Conservation (phyloP, 2,888 invertebrate species). For the Peribatodes rhomboidaria region DNA sequence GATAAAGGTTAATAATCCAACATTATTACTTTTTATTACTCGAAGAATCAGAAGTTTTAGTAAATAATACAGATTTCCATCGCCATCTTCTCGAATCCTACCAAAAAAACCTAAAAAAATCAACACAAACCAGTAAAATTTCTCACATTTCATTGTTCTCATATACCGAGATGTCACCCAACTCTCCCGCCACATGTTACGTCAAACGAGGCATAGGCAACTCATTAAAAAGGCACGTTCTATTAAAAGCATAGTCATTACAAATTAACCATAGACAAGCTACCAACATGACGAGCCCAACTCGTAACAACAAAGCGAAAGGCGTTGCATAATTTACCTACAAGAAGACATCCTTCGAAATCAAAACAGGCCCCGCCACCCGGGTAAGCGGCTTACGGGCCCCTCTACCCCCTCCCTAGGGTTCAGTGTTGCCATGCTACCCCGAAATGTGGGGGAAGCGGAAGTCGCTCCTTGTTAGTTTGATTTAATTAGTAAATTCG, state of each 20-base stretch:
- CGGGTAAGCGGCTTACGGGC: constrained; percentile 77
- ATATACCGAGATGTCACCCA: no score
- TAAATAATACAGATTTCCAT: no score
- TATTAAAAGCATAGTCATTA: constrained; percentile 43
- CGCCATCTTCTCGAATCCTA: no score
- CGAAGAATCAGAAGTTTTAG: no score
- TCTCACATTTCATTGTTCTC: no score
- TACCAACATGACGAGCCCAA: constrained; percentile 56
- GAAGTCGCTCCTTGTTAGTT: constrained; percentile 79
- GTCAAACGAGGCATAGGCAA: neutral
- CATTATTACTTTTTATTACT: no score
- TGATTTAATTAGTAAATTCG: constrained; percentile 81
- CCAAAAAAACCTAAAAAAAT: no score
- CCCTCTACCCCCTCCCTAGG: constrained; percentile 53
- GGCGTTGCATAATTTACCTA: constrained; percentile 84
- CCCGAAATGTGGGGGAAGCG: constrained; percentile 71
- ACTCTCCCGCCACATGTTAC: no score
- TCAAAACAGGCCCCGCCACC: constrained; percentile 81
- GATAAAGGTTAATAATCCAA: no score
- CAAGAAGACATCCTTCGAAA: constrained; percentile 84
- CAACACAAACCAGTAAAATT: no score
- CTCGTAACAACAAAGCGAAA: constrained; percentile 60
- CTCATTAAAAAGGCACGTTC: constrained; percentile 19
- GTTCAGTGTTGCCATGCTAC: constrained; percentile 66
- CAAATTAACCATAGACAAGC: constrained; percentile 52